Evolutionary conservation across 2,113 vertebrate genomes (phyloP).

Genomic region (Symphodus melops): DNA sequence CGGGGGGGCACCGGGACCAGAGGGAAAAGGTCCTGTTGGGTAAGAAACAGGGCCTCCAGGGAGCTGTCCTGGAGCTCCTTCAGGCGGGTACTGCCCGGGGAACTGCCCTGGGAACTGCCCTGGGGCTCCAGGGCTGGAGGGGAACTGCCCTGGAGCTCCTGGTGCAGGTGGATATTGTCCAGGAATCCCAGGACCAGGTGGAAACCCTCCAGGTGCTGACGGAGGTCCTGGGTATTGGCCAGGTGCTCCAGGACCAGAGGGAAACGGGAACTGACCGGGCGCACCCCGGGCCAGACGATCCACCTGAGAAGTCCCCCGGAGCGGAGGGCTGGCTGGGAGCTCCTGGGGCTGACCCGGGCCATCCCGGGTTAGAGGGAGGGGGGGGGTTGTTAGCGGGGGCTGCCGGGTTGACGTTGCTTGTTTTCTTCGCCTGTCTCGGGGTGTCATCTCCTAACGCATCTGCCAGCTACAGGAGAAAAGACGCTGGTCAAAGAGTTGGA

Average conservation of each 20-base stretch:
- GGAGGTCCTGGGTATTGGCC: slow-evolving; percentile 78
- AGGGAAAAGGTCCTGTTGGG: slow-evolving; percentile 78
- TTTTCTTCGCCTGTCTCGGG: slow-evolving; percentile 70
- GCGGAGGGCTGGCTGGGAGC: slow-evolving; percentile 80
- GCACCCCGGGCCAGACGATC: slow-evolving; percentile 79
- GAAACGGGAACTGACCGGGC: slow-evolving; percentile 74
- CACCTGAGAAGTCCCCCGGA: slow-evolving; percentile 54
- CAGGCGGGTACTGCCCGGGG: slow-evolving; percentile 79
- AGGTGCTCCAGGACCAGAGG: slow-evolving; percentile 78
- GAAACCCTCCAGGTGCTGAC: slow-evolving; percentile 76
- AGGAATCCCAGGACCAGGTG: slow-evolving; percentile 72
- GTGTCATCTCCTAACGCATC: slow-evolving; percentile 81
- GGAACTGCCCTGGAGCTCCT: slow-evolving; percentile 79
- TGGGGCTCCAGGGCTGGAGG: slow-evolving; percentile 72
- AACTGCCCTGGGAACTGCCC: slow-evolving; percentile 45
- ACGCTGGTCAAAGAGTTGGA: neutral
- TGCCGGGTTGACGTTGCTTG: slow-evolving; percentile 72
- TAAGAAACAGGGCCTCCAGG: slow-evolving; percentile 79
- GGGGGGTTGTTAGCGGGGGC: slow-evolving; percentile 63
- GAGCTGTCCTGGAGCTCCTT: slow-evolving; percentile 78
- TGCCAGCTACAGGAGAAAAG: slow-evolving; percentile 67
- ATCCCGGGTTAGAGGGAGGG: slow-evolving; percentile 75
- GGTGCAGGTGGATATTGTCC: slow-evolving; percentile 79
- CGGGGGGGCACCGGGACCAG: slow-evolving; percentile 80
- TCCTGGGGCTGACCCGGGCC: slow-evolving; percentile 81